A percentile compares a stretch with the other conserved stretches of the same genome.
Conservation (phyloP, 2,797 vertebrate species). For the Columba guinea region DNA sequence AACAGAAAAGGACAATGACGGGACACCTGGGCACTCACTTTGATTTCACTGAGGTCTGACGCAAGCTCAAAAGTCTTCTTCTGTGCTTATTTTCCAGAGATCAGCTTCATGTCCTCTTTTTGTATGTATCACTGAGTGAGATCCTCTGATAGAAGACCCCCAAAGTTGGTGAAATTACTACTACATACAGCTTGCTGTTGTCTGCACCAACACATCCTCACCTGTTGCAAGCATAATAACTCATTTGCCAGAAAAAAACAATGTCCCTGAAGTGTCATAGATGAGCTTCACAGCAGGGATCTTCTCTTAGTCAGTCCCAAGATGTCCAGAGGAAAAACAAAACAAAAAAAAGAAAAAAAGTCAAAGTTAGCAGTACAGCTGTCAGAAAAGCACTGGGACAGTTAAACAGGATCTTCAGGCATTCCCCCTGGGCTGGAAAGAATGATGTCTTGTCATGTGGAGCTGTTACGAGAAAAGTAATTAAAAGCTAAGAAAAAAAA, state of each 20-base stretch:
- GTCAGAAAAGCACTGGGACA: background rate
- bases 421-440: background rate
- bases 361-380: background rate
- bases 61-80: background rate
- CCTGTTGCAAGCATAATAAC: background rate
- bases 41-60: background rate
- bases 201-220: background rate
- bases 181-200: background rate
- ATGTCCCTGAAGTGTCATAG: background rate
- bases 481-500: background rate
- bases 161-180: background rate
- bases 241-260: background rate
- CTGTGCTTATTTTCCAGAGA: background rate
- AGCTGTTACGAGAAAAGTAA: background rate
- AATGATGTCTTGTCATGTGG: background rate
- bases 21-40: background rate
- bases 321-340: background rate
- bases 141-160: background rate
- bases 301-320: background rate
- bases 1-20: background rate
- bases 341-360: background rate
- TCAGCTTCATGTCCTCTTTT: background rate
- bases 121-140: background rate
- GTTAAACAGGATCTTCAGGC: background rate
- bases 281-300: background rate